Conservation (phyloP, 2,113 vertebrate species). For the Sakesphorus luctuosus region DNA sequence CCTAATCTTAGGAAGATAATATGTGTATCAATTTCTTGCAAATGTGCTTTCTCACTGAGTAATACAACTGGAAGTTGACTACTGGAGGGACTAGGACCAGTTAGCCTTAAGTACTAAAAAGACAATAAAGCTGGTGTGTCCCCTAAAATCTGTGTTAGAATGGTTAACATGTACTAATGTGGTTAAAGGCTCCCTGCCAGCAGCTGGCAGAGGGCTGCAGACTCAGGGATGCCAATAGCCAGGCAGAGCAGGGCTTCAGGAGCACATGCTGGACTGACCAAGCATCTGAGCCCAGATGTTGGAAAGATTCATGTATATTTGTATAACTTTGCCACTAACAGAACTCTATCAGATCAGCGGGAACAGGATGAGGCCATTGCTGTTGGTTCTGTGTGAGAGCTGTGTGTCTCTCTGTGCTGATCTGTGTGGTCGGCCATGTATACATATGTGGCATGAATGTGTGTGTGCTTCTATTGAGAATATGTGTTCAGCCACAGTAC, state of each 20-base stretch:
- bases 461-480: neutral
- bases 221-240: neutral
- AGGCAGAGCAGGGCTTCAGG: neutral
- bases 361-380: neutral
- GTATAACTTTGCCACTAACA: neutral
- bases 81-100: neutral
- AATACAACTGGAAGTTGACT: neutral
- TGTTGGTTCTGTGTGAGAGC: neutral
- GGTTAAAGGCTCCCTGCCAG: neutral
- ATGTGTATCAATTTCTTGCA: neutral
- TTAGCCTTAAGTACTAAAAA: neutral
- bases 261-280: neutral
- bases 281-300: neutral
- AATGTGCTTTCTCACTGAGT: neutral
- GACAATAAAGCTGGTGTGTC: too few relatives aligned
- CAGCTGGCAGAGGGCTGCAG: neutral
- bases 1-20: neutral
- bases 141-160: neutral
- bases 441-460: neutral
- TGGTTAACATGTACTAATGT: too few relatives aligned
- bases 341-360: too few relatives aligned
- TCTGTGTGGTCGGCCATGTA: neutral
- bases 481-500: neutral
- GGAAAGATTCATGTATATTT: neutral
- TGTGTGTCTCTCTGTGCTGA: neutral